A percentile compares a stretch with the other conserved stretches of the same genome.
These are phyloP conservation scores for Adelphocoris suturalis DNA, from an alignment of 2,888 invertebrate species.

Conservation along the genomic window DNA sequence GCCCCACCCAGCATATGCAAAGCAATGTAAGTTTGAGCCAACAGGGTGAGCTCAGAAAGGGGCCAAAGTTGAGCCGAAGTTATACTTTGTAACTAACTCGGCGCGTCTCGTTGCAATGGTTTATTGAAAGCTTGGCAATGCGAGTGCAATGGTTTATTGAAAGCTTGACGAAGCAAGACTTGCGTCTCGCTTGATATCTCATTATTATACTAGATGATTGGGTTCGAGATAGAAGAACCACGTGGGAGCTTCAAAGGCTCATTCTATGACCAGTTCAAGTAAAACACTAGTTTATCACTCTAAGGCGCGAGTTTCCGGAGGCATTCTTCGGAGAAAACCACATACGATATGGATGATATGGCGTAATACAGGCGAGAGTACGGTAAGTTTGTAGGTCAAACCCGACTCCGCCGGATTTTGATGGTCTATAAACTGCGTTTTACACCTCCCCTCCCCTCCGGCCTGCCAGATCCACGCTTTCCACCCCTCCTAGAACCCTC, in stretches of 20 bases:
- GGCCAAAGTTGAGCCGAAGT: too few relatives aligned
- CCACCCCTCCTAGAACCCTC: not conserved
- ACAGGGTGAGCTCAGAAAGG: too few relatives aligned
- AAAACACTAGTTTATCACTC: not conserved
- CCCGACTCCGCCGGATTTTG: constrained; percentile 7
- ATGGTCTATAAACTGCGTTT: constrained; percentile 42
- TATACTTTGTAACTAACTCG: too few relatives aligned
- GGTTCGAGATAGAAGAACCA: not conserved
- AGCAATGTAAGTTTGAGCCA: too few relatives aligned
- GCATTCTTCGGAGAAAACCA: constrained; percentile 5
- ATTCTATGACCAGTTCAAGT: not conserved
- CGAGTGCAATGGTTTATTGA: too few relatives aligned
- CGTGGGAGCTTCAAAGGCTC: not conserved
- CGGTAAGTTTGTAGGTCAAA: constrained; percentile 35
- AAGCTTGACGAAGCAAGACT: too few relatives aligned
- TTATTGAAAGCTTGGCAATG: too few relatives aligned
- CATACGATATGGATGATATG: not conserved
- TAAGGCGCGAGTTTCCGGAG: not conserved
- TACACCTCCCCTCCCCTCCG: not conserved
- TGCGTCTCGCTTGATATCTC: too few relatives aligned
- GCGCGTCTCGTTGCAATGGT: too few relatives aligned
- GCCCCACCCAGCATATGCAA: too few relatives aligned
- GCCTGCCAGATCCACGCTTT: not conserved
- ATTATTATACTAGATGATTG: too few relatives aligned
- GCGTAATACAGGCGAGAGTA: constrained; percentile 18